Evolutionary conservation across 2,888 invertebrate genomes (phyloP).

Genomic region (Parnassius smintheus): DNA sequence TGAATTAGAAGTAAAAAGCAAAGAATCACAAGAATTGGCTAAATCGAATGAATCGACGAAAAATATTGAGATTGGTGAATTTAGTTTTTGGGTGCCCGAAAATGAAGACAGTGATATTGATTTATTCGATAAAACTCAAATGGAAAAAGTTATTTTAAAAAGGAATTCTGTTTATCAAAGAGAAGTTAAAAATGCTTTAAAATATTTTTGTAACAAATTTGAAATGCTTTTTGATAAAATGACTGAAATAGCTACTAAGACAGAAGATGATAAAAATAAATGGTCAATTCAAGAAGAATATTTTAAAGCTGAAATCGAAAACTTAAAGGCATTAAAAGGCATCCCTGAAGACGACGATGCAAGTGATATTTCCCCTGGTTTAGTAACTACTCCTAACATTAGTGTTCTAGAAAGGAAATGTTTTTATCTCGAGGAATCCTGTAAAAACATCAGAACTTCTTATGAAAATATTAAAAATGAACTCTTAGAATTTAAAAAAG

Average conservation of each 20-base stretch:
- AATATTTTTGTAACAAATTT: conserved; percentile 71
- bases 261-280: conserved; percentile 64
- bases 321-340: conserved; percentile 51
- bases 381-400: conserved; percentile 45
- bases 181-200: conserved; percentile 57
- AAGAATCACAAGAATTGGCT: conserved; percentile 27
- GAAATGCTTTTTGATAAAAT: conserved; percentile 69
- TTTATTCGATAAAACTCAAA: conserved; percentile 45
- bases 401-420: conserved; percentile 64
- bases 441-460: conserved; percentile 67
- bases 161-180: conserved; percentile 53
- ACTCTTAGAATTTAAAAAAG: conserved; percentile 68
- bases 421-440: conserved; percentile 65
- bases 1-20: conserved; percentile 47
- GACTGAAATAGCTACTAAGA: conserved; percentile 61
- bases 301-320: conserved; percentile 69
- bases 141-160: conserved; percentile 46
- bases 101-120: conserved; percentile 49
- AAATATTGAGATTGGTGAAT: conserved; percentile 44
- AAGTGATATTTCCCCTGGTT: conserved; percentile 65
- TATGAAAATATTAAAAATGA: conserved; percentile 79
- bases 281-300: conserved; percentile 71
- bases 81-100: conserved; percentile 61
- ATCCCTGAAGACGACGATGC: conserved; percentile 55
- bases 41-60: conserved; percentile 31